These are phyloP conservation scores for Peromyscus attwateri DNA, from an alignment of 2,797 vertebrate species.

Conservation along the genomic window DNA sequence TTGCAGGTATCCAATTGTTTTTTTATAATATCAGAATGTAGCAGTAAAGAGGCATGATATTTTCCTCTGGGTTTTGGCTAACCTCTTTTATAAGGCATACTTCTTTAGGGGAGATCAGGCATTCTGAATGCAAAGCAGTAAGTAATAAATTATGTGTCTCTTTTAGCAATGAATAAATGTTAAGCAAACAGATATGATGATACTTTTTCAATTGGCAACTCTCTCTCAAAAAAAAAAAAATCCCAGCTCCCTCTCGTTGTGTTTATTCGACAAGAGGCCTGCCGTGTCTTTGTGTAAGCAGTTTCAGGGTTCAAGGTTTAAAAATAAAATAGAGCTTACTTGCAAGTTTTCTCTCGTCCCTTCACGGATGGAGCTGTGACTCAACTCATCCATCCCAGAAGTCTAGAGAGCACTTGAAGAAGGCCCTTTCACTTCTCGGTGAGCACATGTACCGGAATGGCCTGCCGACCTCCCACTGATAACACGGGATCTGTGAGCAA, in stretches of 20 bases:
- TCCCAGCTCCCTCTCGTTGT: background rate
- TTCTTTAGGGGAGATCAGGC: slow-evolving; percentile 25
- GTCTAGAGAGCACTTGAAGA: background rate
- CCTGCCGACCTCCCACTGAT: background rate
- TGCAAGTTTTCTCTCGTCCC: slow-evolving; percentile 56
- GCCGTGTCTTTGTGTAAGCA: slow-evolving; percentile 17
- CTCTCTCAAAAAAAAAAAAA: slow-evolving; percentile 12
- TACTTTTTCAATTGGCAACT: background rate
- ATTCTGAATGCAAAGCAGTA: background rate
- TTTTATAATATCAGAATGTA: background rate
- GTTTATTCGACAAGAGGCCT: slow-evolving; percentile 20
- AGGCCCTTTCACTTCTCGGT: background rate
- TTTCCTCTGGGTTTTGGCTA: slow-evolving; percentile 27
- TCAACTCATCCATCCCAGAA: slow-evolving; percentile 62
- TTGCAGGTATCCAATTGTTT: background rate
- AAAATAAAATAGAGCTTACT: slow-evolving; percentile 70
- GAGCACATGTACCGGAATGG: background rate
- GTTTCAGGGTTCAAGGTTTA: slow-evolving; percentile 64
- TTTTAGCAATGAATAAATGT: background rate
- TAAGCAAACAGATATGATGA: background rate
- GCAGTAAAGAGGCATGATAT: background rate
- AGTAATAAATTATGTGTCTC: background rate
- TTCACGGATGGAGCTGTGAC: slow-evolving; percentile 53
- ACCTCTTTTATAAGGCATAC: background rate
- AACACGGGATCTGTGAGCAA: slow-evolving; percentile 10